Percentiles rank a stretch among this genome's conserved stretches.
These are phyloP conservation scores for Otolemur garnettii DNA, from an alignment of 2,113 vertebrate genomes.

Conservation along the genomic window DNA sequence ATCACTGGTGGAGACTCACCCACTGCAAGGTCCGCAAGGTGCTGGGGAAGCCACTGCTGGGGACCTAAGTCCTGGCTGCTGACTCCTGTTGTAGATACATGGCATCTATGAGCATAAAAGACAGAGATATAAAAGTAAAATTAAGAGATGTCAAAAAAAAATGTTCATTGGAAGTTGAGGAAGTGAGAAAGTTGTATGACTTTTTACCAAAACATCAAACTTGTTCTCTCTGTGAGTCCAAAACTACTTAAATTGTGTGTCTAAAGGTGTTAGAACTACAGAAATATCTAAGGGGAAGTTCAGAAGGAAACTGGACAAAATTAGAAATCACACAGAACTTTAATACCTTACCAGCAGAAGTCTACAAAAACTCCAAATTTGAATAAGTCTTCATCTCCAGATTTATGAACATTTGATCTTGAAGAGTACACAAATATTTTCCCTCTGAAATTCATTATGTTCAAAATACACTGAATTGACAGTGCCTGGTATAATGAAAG, in stretches of 20 bases:
- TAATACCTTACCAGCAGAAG: background rate
- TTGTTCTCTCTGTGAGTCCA: background rate
- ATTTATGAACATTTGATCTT: conserved; percentile 39
- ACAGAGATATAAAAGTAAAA: background rate
- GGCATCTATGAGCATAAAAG: background rate
- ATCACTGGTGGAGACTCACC: background rate
- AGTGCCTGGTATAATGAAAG: background rate
- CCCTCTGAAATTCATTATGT: background rate
- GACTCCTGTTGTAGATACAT: background rate
- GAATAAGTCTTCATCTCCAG: background rate
- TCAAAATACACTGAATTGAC: background rate
- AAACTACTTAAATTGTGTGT: background rate
- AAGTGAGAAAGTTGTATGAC: background rate
- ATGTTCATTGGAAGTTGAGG: background rate
- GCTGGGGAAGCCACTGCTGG: background rate
- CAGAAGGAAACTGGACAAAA: conserved; percentile 11
- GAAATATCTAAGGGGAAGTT: background rate
- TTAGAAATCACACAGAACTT: background rate
- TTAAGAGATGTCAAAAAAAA: background rate
- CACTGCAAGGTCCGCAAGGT: background rate
- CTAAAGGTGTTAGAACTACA: background rate
- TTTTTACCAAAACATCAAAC: background rate
- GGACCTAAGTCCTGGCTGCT: background rate
- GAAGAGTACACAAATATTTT: conserved; percentile 12
- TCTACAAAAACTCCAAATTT: background rate